These are phyloP conservation scores for Sturnira hondurensis DNA, from an alignment of 2,113 vertebrate species.

Conservation along the genomic window DNA sequence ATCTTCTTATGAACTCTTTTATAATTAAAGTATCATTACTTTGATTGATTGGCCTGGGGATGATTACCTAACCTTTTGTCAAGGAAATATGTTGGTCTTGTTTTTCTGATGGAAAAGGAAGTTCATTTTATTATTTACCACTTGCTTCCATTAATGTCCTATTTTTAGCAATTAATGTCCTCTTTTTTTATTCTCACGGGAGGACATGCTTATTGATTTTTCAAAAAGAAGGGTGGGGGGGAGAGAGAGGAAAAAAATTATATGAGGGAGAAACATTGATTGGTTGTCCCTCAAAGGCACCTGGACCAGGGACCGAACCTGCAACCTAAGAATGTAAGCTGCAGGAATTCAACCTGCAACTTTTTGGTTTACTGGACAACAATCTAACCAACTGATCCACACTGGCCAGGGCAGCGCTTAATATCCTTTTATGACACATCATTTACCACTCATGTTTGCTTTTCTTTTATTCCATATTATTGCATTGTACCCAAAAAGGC, in stretches of 20 bases:
- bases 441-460: not conserved
- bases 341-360: too few relatives aligned
- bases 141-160: not conserved
- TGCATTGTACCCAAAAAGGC: not conserved
- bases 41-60: not conserved
- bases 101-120: not conserved
- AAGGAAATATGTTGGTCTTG: not conserved
- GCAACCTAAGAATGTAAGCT: too few relatives aligned
- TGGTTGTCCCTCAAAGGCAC: too few relatives aligned
- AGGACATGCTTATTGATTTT: too few relatives aligned
- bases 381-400: too few relatives aligned
- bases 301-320: too few relatives aligned
- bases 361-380: too few relatives aligned
- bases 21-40: not conserved
- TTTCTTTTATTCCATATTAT: not conserved
- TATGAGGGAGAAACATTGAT: too few relatives aligned
- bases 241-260: too few relatives aligned
- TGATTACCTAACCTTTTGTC: not conserved
- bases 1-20: not conserved
- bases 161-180: not conserved
- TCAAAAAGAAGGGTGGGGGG: too few relatives aligned
- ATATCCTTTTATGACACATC: not conserved
- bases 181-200: too few relatives aligned
- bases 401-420: too few relatives aligned
- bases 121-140: not conserved